Percentiles rank a stretch among this genome's conserved stretches.
phyloP scores from a whole-genome alignment of 2,113 vertebrate species.

The Halcyon malimbica region DNA sequence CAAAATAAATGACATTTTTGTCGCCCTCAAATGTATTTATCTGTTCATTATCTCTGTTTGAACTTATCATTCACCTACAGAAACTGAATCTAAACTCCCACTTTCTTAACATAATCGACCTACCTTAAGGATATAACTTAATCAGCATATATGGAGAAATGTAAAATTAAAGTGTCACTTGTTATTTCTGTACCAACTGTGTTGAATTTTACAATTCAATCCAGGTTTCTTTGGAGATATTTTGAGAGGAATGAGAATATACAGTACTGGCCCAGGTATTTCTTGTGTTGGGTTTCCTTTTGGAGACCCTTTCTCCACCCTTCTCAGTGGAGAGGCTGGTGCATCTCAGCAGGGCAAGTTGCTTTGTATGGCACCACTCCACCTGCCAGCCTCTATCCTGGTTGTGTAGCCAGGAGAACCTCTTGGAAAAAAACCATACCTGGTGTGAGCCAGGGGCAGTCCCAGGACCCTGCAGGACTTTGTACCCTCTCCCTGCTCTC shows the following conservation, averaged over 20 bases:
- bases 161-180: neutral
- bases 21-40: neutral
- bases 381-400: neutral
- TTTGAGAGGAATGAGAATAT: neutral
- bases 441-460: accelerated
- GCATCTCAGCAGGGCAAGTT: neutral
- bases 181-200: neutral
- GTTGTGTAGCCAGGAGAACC: neutral
- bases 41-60: neutral
- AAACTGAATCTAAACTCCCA: neutral
- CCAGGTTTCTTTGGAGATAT: neutral
- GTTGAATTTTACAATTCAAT: neutral
- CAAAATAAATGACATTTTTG: neutral
- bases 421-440: neutral
- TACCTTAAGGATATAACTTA: neutral
- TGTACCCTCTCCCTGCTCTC: neutral
- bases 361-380: neutral
- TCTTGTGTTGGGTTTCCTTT: neutral
- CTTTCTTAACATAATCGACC: neutral
- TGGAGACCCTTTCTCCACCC: neutral
- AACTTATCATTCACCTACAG: neutral
- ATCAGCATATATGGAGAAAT: neutral
- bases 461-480: neutral
- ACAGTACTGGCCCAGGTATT: neutral
- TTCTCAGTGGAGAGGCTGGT: neutral